phyloP scores from a whole-genome alignment of 2,113 vertebrate genomes.

The Bos taurus region DNA sequence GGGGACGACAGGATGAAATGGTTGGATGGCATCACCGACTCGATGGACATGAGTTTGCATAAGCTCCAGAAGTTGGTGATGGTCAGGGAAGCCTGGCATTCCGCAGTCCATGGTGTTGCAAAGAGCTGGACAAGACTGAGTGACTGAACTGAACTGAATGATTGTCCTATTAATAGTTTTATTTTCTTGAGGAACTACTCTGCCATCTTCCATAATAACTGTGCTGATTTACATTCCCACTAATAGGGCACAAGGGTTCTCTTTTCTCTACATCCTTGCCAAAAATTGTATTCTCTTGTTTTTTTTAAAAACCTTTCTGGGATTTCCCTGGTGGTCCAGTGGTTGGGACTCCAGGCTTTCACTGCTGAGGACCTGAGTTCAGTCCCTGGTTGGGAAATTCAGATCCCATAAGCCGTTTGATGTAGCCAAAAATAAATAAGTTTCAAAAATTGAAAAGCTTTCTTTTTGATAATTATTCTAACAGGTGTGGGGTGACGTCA shows the following conservation, averaged over 20 bases:
- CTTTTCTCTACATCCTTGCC: not conserved
- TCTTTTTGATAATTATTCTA: not conserved
- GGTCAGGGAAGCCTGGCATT: not conserved
- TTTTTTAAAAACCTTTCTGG: not conserved
- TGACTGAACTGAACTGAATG: not conserved
- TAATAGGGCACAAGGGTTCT: not conserved
- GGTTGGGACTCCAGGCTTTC: not conserved
- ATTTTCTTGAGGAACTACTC: not conserved
- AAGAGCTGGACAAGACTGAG: not conserved
- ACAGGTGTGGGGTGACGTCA: no score
- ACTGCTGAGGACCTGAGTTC: not conserved
- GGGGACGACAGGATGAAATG: not conserved
- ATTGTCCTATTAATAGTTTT: not conserved
- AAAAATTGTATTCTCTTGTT: no score
- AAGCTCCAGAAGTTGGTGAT: not conserved
- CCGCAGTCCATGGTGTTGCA: not conserved
- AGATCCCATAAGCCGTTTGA: not conserved
- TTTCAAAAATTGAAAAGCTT: not conserved
- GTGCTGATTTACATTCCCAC: not conserved
- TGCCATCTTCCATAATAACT: not conserved
- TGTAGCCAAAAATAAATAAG: not conserved
- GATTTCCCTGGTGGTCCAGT: not conserved
- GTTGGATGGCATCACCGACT: not conserved
- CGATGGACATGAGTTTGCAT: not conserved
- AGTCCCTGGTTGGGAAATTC: not conserved